A percentile compares a stretch with the other conserved stretches of the same genome.
Evolutionary conservation across 2,888 invertebrate species (phyloP).

Genomic region (Stenotaenia linearis): DNA sequence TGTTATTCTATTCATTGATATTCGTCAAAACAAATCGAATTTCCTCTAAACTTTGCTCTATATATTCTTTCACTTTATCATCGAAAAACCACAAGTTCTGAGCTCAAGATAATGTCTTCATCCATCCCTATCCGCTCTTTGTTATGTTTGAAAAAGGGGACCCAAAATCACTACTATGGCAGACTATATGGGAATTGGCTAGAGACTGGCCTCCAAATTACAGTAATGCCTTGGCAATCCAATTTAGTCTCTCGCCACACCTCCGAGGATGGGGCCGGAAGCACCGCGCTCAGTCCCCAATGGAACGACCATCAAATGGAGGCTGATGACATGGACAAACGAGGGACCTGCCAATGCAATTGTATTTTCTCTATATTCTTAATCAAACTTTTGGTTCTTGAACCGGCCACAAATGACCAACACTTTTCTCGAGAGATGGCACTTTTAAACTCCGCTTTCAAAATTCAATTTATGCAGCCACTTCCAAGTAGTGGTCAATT

Average conservation of each 20-base stretch:
- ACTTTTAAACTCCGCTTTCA: not conserved
- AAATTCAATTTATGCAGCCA: not conserved
- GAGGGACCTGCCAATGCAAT: conserved; percentile 17
- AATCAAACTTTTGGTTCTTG: conserved; percentile 16
- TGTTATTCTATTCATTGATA: not conserved
- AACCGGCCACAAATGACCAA: conserved; percentile 13
- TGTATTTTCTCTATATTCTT: conserved; percentile 24
- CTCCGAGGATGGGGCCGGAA: conserved; percentile 20
- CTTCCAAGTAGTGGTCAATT: not conserved
- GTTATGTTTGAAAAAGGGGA: not conserved
- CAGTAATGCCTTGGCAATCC: conserved; percentile 23
- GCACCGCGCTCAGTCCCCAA: conserved; percentile 6
- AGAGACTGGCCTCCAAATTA: conserved; percentile 12
- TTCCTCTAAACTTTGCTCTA: not conserved
- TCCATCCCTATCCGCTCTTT: conserved; percentile 12
- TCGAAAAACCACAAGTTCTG: not conserved
- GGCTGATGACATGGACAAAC: conserved; percentile 26
- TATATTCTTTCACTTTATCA: not conserved
- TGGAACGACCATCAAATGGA: conserved; percentile 20
- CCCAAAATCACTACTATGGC: not conserved
- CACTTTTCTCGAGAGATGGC: not conserved
- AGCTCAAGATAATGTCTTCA: conserved; percentile 26
- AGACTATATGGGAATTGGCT: conserved; percentile 13
- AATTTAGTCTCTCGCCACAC: conserved; percentile 13
- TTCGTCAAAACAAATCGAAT: too few relatives aligned